Evolutionary conservation across 2,797 vertebrate species (phyloP), one percentile per base, ranked within the genome.

Genomic region (Gadopsis bispinosus): DNA sequence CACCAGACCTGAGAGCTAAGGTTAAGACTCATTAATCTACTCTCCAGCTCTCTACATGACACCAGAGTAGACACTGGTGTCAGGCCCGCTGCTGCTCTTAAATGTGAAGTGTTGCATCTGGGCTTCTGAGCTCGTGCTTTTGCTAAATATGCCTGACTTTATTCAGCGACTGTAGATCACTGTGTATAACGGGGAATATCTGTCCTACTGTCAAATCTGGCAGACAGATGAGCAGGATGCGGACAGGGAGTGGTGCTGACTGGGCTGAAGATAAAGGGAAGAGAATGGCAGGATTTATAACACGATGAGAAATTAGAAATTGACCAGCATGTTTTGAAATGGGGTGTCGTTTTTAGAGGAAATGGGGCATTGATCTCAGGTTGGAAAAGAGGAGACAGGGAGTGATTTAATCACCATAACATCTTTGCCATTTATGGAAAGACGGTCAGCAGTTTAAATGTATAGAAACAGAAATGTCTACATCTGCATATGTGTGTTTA

Each of bases 141-240:
- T 60, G 69, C 75, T 64, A 62, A 71, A 71, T 59, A 11, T 29
- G 70, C 54, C 47, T 48, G 75, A 39, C 83, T 78, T 87, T 80
- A 87, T 86, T 89, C 78, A 77, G 48, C 5, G 43, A 64, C 75
- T 71, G 75, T 84, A 91, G 62, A 89, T 90, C 84, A 82, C 67
- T 41, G 70, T 85, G 89, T 88, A 75, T 86, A 85, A 85, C 43
- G 56, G 60, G 48, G 72, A 83, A 78, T 80, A 83, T 86, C 80
- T 69, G 77, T 75, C 66, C 66, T 20, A 20, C 84, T 86, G 88
- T 91, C 87, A 84, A 77, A 87, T 58, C 29, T 62, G 81, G 75
- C 81, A 89, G 88, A 93, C 81, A 41, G 77, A 93, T 91, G 88
- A 88, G 35, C 67, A 79, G 84, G 63, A 84, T 79, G 77, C 65